Conservation (phyloP, 2,888 invertebrate genomes). For the Bellardia pandia region DNA sequence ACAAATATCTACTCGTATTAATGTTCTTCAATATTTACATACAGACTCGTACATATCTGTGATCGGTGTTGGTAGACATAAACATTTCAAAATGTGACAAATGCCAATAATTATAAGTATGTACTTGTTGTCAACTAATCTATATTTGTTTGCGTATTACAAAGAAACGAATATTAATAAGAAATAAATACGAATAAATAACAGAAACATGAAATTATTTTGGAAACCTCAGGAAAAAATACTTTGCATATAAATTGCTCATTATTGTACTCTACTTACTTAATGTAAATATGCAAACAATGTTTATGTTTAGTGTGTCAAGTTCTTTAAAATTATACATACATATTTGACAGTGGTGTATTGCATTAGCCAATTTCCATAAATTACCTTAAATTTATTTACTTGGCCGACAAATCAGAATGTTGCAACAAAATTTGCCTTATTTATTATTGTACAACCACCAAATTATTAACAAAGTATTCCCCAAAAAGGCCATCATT, state of each 20-base stretch:
- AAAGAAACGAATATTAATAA: background rate
- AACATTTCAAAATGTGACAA: background rate
- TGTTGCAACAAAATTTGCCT: background rate
- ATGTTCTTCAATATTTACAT: too few species aligned
- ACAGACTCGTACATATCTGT: too few species aligned
- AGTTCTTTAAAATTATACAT: too few species aligned
- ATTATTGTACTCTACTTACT: slow-evolving; percentile 1
- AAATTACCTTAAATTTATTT: background rate
- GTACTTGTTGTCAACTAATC: background rate
- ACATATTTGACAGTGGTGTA: too few species aligned
- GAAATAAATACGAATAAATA: background rate
- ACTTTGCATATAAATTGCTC: slow-evolving; percentile 27
- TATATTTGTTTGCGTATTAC: background rate
- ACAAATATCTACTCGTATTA: too few species aligned
- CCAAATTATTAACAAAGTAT: background rate
- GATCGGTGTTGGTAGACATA: too few species aligned
- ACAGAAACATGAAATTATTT: background rate
- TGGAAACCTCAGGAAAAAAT: slow-evolving; percentile 11
- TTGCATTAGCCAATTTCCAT: too few species aligned
- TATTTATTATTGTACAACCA: too few species aligned
- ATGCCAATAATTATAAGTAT: slow-evolving; percentile 11
- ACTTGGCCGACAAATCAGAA: background rate
- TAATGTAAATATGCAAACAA: too few species aligned
- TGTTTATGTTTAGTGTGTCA: too few species aligned
- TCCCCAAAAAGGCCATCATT: background rate